Percentiles rank a stretch among this genome's conserved stretches.
Evolutionary conservation across 2,113 vertebrate species (phyloP).

Genomic region (Phodopus roborovskii): DNA sequence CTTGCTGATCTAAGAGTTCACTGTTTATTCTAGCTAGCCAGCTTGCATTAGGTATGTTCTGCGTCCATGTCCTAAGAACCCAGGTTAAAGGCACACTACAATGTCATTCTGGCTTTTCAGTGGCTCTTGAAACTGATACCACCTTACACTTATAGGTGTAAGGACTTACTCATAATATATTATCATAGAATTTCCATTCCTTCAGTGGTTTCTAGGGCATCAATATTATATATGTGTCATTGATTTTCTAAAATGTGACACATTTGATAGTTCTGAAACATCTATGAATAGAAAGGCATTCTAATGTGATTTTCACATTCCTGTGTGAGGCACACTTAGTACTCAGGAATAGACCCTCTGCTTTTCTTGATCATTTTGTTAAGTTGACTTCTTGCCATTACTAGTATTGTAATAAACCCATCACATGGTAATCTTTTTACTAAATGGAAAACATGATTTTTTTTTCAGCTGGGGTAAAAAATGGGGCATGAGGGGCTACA

Average conservation of each 20-base stretch:
- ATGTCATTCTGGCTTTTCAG: background rate
- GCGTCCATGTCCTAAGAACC: background rate
- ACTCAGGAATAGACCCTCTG: background rate
- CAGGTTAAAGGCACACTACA: background rate
- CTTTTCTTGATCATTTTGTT: background rate
- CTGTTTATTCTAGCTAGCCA: background rate
- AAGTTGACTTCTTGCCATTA: background rate
- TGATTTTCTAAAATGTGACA: background rate
- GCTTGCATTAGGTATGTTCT: background rate
- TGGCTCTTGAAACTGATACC: background rate
- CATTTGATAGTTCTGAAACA: background rate
- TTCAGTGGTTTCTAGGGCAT: background rate
- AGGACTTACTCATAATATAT: background rate
- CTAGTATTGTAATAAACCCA: background rate
- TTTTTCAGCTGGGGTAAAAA: constrained; percentile 87
- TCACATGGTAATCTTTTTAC: background rate
- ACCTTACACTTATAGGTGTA: background rate
- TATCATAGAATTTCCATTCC: background rate
- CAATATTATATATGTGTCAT: background rate
- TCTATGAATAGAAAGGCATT: background rate
- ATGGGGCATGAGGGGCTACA: constrained; percentile 89
- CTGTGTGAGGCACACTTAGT: background rate
- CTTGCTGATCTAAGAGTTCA: background rate
- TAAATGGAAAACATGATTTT: background rate
- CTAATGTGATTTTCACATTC: background rate